These are phyloP conservation scores for Pipistrellus nathusii DNA, from an alignment of 2,797 vertebrate genomes.

Conservation along the genomic window DNA sequence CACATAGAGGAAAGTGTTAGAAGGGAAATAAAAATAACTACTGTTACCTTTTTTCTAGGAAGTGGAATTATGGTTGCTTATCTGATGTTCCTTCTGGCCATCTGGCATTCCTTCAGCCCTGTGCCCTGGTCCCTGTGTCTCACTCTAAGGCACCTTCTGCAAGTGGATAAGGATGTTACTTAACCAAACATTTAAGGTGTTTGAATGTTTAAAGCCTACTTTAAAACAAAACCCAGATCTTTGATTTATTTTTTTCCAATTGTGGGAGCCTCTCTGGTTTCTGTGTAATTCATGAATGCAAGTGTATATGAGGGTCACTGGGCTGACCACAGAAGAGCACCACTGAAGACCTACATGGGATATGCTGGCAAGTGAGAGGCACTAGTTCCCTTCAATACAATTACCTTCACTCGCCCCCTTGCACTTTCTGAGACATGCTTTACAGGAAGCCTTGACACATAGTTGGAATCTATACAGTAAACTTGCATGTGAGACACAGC, in stretches of 20 bases:
- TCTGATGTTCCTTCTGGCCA: background rate
- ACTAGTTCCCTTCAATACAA: background rate
- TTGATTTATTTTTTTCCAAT: background rate
- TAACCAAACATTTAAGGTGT: background rate
- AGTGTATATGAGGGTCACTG: background rate
- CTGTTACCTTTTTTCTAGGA: background rate
- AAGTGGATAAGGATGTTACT: background rate
- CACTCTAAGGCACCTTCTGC: background rate
- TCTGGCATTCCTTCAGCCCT: background rate
- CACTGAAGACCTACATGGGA: rapidly evolving
- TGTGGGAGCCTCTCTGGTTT: background rate
- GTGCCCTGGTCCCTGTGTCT: background rate
- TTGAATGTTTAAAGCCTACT: background rate
- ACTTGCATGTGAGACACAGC: background rate
- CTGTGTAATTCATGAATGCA: background rate
- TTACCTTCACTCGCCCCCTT: rapidly evolving
- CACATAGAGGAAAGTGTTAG: background rate
- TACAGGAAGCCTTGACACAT: background rate
- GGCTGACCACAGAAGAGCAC: background rate
- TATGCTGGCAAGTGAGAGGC: background rate
- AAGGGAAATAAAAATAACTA: background rate
- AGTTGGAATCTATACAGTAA: background rate
- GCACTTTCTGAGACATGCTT: background rate
- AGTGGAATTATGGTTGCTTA: background rate
- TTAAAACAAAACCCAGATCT: background rate